Base-by-base conservation (phyloP, 2,797 vertebrate species). In the Poeciliopsis paucimaculata region DNA sequence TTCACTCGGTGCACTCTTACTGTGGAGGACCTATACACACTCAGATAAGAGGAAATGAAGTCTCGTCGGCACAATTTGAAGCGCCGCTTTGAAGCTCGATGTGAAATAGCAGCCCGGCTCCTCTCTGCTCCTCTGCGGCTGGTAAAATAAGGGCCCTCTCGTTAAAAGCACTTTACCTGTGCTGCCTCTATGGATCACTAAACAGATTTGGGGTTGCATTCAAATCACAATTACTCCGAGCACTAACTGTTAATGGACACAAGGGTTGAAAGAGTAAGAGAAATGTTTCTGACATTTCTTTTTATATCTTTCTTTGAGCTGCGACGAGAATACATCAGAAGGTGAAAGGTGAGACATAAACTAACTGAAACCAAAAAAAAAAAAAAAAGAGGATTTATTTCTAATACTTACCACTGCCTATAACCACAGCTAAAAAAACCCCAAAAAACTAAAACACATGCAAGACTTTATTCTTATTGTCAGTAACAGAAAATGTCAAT, bases 121-220 rank as follows among this genome's bases (percentile, higher is more conserved):
- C 87, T 92, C 89, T 92, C 85, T 87, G 88, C 89, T 92, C 83
- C 84, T 93, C 91, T 83, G 80, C 1, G 80, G 85, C 91, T 92
- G 91, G 90, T 93, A 90, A 93, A 94, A 94, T 93, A 92, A 94
- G 92, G 92, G 88, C 91, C 92, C 93, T 94, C 92, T 95, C 84
- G 88, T 95, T 94, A 94, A 95, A 95, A 94, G 90, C 91, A 94
- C 93, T 94, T 94, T 93, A 95, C 93, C 93, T 95, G 92, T 90
- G 93, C 92, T 94, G 92, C 88, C 91, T 93, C 92, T 77, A 80
- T 80, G 91, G 93, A 95, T 94, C 94, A 92, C 95, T 95, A 95
- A 92, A 93, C 88, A 92, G 88, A 93, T 94, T 92, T 91, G 85
- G 88, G 93, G 92, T 93, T 93, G 91, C 92, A 87, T 93, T 94